Base-by-base conservation (phyloP, 2,797 vertebrate genomes). In the Tenualosa ilisha region DNA sequence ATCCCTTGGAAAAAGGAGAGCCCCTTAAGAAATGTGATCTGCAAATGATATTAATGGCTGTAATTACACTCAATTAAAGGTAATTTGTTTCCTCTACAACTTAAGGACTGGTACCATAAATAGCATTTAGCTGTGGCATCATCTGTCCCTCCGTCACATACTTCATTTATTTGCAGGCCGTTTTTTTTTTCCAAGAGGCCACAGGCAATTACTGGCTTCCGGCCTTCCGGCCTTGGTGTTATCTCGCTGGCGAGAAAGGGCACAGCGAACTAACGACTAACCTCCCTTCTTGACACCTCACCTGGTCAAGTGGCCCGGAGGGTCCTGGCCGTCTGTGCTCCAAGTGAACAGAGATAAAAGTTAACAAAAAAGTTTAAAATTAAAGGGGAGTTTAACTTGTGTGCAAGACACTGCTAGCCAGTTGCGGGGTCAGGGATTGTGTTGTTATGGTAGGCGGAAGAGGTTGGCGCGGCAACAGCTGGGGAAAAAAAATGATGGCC, bases 381-480 rank as follows among this genome's bases (percentile, higher is more conserved):
- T 3, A 20, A 6, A 43, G 37, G 2, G 6, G 37, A 43, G 13
- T 75, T 75, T 26, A 24, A 65, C 54, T 56, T 17, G 54, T 56
- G 54, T 56, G 54, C n/a, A 8, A 26, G 11, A 43, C 40, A 1
- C 6, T 20, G 17, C 20, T 40, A 24, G 72, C 72, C 72, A 46
- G 37, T 22, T 43, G 1, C 37, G 7, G 12, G 72, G 72, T 79
- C 72, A 79, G 40, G 20, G 7, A 40, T 7, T 40, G 26, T 46
- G 6, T 46, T 79, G 37, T 79, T 40, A 22, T 46, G 40, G 37
- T 7, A 3, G 17, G 40, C 37, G 3, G 68, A 43, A 12, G 26
- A 0, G 17, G 37, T 43, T 11, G 37, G 37, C 17, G 3, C 54
- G 15, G 54, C 54, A 46, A 84, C 88, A 88, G 90, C 90, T 91